Evolutionary conservation across 2,888 invertebrate genomes (phyloP).

Genomic region (Sesia bembeciformis): DNA sequence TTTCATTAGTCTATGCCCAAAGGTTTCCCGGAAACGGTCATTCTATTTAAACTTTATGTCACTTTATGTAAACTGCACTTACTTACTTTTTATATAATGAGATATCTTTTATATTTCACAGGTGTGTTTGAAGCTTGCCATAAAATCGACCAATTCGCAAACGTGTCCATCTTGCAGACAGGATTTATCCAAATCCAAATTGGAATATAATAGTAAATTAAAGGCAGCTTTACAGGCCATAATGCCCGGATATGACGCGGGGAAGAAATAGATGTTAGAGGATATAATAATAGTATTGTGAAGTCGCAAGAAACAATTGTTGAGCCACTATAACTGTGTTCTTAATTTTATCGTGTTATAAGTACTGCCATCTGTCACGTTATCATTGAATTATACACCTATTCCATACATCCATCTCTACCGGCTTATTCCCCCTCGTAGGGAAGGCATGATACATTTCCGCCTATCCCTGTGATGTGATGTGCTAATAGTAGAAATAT

Average conservation of each 20-base stretch:
- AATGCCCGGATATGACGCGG: slow-evolving; percentile 80
- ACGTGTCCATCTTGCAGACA: slow-evolving; percentile 82
- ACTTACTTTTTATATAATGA: neutral
- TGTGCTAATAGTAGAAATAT: too few relatives aligned
- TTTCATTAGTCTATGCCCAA: neutral
- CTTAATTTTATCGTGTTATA: neutral
- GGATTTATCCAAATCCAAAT: slow-evolving; percentile 71
- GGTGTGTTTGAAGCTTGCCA: slow-evolving; percentile 79
- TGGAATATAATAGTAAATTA: slow-evolving; percentile 74
- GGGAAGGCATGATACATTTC: neutral
- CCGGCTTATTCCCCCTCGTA: too few relatives aligned
- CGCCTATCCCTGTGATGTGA: too few relatives aligned
- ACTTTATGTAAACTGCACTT: neutral
- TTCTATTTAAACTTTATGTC: neutral
- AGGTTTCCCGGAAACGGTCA: neutral
- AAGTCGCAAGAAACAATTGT: neutral
- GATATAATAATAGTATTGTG: too few relatives aligned
- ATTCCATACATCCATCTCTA: too few relatives aligned
- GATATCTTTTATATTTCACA: slow-evolving; percentile 20
- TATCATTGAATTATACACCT: neutral
- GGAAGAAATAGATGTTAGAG: slow-evolving; percentile 18
- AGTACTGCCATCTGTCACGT: too few relatives aligned
- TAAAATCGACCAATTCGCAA: slow-evolving; percentile 73
- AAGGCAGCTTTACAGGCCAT: slow-evolving; percentile 70
- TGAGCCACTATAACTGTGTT: neutral